Evolutionary conservation across 2,113 vertebrate species (phyloP), one percentile per base, ranked within the genome.

Genomic region (Cranoglanis bouderius): DNA sequence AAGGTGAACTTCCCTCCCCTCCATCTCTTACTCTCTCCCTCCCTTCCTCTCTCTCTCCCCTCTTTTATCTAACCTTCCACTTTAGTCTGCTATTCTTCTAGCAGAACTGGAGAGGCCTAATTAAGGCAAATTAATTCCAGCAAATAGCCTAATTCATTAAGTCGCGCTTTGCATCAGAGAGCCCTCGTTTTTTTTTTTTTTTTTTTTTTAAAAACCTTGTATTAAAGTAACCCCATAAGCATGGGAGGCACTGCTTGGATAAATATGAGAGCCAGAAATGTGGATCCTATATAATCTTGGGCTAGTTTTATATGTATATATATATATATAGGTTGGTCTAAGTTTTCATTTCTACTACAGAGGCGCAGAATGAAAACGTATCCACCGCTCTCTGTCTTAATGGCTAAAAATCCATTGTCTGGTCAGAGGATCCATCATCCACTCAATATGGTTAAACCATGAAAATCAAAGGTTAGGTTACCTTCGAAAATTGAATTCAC

Each of bases 381-480:
- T 85, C 51, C 89, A 82, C 40, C 26, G 77, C 84, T 88, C 78
- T 67, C 35, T 0, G 65, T n/a, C 67, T 86, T 87, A 89, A 87
- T 87, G 80, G 85, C 87, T 78, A 51, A 75, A 84, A 87, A 87
- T 87, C 89, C 53, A 89, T 87, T 72, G 85, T 82, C 88, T 89
- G 85, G 85, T 63, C 38, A 38, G 83, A 82, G 74, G 75, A 88
- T 88, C 89, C 87, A 90, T 85, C 83, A 88, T 87, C 77, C 89
- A 87, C 86, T 90, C 82, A 85, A 85, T 85, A 85, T 65, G 83
- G 83, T 88, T 86, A 90, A 86, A 85, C 55, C 87, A 82, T 83
- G 78, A 88, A 86, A 88, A 90, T 90, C 84, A 90, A 90, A 90
- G 87, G 84, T 90, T 84, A 88, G 84, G 84, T 90, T 86, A 88